Base-by-base conservation (phyloP, 2,113 vertebrate genomes). In the Rhinichthys klamathensis region DNA sequence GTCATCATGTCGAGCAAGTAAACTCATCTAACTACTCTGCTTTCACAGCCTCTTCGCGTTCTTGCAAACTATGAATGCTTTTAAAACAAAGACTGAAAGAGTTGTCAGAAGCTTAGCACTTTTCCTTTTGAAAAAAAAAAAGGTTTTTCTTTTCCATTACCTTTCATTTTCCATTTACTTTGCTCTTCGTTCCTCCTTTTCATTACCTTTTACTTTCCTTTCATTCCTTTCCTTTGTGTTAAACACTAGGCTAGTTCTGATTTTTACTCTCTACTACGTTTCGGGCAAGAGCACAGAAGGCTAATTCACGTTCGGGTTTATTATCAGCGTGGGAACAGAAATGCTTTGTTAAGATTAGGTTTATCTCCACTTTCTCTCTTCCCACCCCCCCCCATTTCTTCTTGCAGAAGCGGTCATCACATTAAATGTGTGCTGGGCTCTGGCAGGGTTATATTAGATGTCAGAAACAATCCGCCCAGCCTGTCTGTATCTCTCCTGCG, bases 401-500 rank as follows among this genome's bases (percentile, higher is more conserved):
- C 46, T 60, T 23, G 77, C 56, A 38, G 75, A 65, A 74, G 61
- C 46, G 80, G 80, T 30, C 82, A 35, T 86, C 60, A 63, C 46
- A 88, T 61, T 74, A 76, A 56, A 38, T n/a, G 11, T 75, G 35
- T 46, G 49, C 38, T 30, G 32, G 80, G 74, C 49, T 80, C 38
- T 76, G 61, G 54, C 72, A 86, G 84, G 75, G 76, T 79, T 85
- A 51, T 76, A 88, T 88, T 83, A 84, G 85, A 67, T 88, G 75
- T 90, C 83, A 85, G 46, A 84, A 85, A 76, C 85, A 87, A 87
- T 88, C 82, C 63, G 32, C 11, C 74, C 44, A 15, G 18, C 9
- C 23, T 27, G 60, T 72, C 63, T 44, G 81, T 32, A 11, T 76
- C 27, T 80, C 80, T 80, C 73, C 60, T 30, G 56, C 16, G 23